Evolutionary conservation across 2,888 invertebrate genomes (phyloP), one percentile per base, ranked within the genome.

Genomic region (Amphimallon solstitiale): DNA sequence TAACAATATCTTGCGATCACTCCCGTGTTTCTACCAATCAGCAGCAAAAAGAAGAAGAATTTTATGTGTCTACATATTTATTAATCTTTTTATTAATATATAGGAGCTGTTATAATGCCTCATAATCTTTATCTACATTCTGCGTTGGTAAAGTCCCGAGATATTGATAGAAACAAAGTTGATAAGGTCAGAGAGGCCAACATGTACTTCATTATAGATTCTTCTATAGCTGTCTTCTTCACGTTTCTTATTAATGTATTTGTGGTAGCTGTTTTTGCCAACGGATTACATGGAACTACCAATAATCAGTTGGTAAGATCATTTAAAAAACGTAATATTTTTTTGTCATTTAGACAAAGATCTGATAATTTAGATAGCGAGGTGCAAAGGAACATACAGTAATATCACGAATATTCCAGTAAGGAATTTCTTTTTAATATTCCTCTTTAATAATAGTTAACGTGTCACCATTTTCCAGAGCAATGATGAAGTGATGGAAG

Each of bases 101-200:
- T 67, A 81, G 81, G 82, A 34, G 82, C 93, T 48, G 93, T 95
- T 21, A 95, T 95, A 71, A 95, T 95, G 95, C 95, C 95, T 0
- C 95, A 95, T 78, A 95, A 96, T 84, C 85, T 95, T 59, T 95
- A 94, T 79, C 85, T 95, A 14, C 95, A 96, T 80, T 95, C 95
- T 34, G 95, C 95, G 9, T 85, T 95, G 65, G 95, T 95, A 38
- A 94, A 95, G 90, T 92, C 93, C 0, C 86, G 95, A 68, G 90
- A 91, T 68, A 84, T 95, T 37, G 92, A 95, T 80, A 86, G 94
- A 63, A 86, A 85, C 19, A 88, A 91, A 75, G 85, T 88, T 34
- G 83, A 85, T 14, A 89, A 90, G 81, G 88, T 95, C 0, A 85
- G 85, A 63, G 94, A 95, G 78, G 95, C 95, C 1, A 95, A 95